A percentile compares a stretch with the other conserved stretches of the same genome.
Conservation (phyloP, 2,797 vertebrate species). For the Babyrousa celebensis region DNA sequence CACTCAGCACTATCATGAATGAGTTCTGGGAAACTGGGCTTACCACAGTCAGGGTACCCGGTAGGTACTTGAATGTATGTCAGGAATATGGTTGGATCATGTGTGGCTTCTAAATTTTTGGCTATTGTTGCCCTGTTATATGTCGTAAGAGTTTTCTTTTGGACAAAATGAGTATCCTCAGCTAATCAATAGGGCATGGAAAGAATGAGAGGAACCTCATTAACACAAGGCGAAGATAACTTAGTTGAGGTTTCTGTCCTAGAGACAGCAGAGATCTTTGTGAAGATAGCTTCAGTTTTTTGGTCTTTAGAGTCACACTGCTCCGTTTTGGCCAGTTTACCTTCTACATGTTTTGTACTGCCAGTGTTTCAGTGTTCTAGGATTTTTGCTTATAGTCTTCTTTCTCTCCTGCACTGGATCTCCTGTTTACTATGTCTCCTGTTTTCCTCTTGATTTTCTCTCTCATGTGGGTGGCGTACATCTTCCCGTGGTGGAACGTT, state of each 20-base stretch:
- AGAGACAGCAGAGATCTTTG: neutral
- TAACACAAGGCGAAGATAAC: neutral
- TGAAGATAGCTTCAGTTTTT: neutral
- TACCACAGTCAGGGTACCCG: neutral
- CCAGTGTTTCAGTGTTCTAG: neutral
- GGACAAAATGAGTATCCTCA: neutral
- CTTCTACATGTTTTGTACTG: neutral
- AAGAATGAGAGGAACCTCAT: neutral
- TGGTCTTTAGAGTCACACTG: neutral
- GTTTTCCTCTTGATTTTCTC: slow-evolving; percentile 16
- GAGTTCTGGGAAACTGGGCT: slow-evolving; percentile 8
- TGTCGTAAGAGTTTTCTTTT: slow-evolving; percentile 28
- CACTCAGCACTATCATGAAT: neutral
- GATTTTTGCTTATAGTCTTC: neutral
- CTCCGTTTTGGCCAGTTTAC: neutral
- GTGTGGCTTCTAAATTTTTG: neutral
- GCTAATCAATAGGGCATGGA: neutral
- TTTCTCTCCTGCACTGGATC: neutral
- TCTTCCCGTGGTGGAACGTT: neutral
- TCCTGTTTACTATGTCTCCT: neutral
- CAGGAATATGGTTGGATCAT: neutral
- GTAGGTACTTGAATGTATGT: neutral
- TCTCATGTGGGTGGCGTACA: neutral
- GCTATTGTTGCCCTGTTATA: neutral
- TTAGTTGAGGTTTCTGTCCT: slow-evolving; percentile 13